Percentiles rank a stretch among this genome's conserved stretches.
Conservation (phyloP, 2,113 vertebrate genomes). For the Aptenodytes patagonicus region DNA sequence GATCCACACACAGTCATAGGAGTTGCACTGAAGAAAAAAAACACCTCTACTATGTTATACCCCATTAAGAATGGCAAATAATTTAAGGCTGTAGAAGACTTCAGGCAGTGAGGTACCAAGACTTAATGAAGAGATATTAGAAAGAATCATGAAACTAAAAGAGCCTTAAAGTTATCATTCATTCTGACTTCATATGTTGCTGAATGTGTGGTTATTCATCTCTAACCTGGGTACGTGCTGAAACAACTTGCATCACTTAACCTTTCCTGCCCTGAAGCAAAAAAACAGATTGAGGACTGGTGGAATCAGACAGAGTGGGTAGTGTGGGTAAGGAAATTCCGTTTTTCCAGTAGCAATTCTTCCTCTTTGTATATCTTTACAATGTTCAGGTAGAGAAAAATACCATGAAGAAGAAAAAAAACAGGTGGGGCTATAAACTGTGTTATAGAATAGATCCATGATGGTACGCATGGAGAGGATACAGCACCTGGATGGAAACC, state of each 20-base stretch:
- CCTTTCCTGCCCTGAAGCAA: not conserved
- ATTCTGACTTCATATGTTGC: not conserved
- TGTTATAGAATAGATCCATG: not conserved
- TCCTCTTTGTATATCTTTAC: not conserved
- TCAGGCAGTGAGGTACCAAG: not conserved
- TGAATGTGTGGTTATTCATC: not conserved
- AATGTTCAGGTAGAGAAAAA: not conserved
- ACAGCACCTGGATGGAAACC: not conserved
- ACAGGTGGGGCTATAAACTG: rapidly evolving
- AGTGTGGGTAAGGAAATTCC: not conserved
- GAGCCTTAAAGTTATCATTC: not conserved
- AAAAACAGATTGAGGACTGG: not conserved
- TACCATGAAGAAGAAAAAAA: not conserved
- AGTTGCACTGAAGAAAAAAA: not conserved
- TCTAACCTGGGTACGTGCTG: not conserved
- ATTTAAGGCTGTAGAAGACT: not conserved
- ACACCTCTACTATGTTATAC: not conserved
- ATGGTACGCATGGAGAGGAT: not conserved
- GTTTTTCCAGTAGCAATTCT: not conserved
- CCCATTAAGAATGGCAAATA: not conserved
- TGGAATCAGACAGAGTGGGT: not conserved
- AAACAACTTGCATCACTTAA: not conserved
- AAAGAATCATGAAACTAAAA: not conserved
- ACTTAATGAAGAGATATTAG: not conserved
- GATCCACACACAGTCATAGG: not conserved